These are phyloP conservation scores for Rhinolophus ferrumequinum DNA, from an alignment of 2,113 vertebrate genomes.

Conservation along the genomic window DNA sequence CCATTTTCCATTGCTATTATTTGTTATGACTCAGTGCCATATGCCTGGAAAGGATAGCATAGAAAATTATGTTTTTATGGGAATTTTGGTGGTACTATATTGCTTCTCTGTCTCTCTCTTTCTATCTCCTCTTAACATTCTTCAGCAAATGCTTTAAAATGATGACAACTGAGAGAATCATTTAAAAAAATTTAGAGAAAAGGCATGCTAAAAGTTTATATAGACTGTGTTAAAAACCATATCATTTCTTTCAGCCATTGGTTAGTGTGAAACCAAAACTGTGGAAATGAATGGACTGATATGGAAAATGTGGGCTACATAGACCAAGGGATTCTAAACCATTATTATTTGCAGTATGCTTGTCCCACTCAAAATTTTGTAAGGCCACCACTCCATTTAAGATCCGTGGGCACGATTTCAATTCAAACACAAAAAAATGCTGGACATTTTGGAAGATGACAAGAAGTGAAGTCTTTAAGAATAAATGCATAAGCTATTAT, in stretches of 20 bases:
- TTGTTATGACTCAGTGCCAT: slow-evolving; percentile 60
- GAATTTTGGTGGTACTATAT: slow-evolving; percentile 7
- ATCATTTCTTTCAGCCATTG: not conserved
- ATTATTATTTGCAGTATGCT: too few relatives aligned
- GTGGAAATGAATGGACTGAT: not conserved
- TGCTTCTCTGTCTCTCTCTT: not conserved
- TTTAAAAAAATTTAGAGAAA: not conserved
- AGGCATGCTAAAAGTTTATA: not conserved
- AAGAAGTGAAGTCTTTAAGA: not conserved
- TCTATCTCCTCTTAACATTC: not conserved
- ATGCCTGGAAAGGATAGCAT: slow-evolving; percentile 46
- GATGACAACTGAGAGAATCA: not conserved
- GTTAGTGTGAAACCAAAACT: slow-evolving; percentile 28
- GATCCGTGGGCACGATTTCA: not conserved
- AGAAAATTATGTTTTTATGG: slow-evolving; percentile 46
- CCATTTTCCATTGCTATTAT: slow-evolving; percentile 55
- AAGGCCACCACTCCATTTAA: not conserved
- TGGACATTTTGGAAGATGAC: not conserved
- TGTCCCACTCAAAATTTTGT: not conserved
- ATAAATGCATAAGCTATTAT: not conserved
- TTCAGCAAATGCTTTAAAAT: slow-evolving; percentile 49
- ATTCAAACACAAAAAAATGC: not conserved
- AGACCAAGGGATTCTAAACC: not conserved
- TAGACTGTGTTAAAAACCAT: not conserved
- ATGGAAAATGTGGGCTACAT: not conserved